Evolutionary conservation across 2,113 vertebrate genomes (phyloP), one percentile per base, ranked within the genome.

Genomic region (Origma solitaria): DNA sequence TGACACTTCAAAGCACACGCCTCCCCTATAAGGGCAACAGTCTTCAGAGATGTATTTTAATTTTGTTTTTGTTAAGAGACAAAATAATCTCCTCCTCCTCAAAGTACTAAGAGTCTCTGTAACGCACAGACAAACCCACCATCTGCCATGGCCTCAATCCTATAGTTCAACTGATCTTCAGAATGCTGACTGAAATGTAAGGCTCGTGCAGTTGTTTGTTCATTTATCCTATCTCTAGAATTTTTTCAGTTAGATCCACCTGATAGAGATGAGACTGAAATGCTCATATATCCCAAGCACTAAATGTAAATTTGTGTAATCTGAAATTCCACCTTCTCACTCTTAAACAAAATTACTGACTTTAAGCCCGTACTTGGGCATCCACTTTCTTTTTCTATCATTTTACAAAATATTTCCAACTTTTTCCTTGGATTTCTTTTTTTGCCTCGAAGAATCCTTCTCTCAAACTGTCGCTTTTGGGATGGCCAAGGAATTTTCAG

Each of bases 1-100:
- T 80, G 94, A 88, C 56, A 91, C 88, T 92, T 75, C 72, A 92
- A 94, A 95, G 78, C 80, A 65, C 22, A 71, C 91, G 57, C 79
- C 45, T 82, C 58, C 57, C 88, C 64, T 86, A 51, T 40, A 65
- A 92, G 62, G 71, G 57, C 69, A 94, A 78, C 83, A 69, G 21
- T 30, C 60, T 86, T 86, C 45, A 87, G 85, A 92, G 54, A 54
- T 50, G 5, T 56, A 83, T 93, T 96, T 96, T 84, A 70, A 72
- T 89, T 95, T 96, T 94, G 58, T 44, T 92, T 96, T 81, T 88
- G 38, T 77, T 86, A 82, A 90, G 45, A 81, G 28, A 64, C 33
- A 77, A 93, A 94, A 90, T 88, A 84, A 83, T 60, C 33, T 88
- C 28, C 54, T 66, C 37, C 58, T 83, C 37, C 62, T 94, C 71